Conservation (phyloP, 1,140 invertebrate genomes). For the Harpegnathos saltator region DNA sequence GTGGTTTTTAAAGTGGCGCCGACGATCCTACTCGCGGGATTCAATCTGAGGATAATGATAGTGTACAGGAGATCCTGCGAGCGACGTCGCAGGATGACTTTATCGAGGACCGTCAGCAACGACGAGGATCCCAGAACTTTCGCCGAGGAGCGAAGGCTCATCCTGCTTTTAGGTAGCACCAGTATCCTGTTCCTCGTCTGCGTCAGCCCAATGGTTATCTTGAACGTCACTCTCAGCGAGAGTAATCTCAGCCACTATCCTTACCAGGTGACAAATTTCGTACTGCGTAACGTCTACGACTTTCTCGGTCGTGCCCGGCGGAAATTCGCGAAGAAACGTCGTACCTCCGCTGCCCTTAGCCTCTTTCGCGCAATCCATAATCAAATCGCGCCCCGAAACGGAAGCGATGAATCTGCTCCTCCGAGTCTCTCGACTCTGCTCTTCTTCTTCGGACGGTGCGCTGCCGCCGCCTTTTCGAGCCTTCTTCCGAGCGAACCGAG, state of each 20-base stretch:
- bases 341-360: too few species aligned
- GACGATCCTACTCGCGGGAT: constrained; percentile 88
- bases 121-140: constrained; percentile 89
- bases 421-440: neutral
- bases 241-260: constrained; percentile 88
- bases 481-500: constrained; percentile 22
- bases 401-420: neutral
- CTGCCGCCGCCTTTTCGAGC: too few species aligned
- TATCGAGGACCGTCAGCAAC: constrained; percentile 86
- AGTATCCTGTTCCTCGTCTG: constrained; percentile 91
- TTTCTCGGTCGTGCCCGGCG: neutral
- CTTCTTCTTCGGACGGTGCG: too few species aligned
- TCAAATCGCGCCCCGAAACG: too few species aligned
- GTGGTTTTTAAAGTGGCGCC: constrained; percentile 90
- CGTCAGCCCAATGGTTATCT: constrained; percentile 91
- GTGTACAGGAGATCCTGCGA: constrained; percentile 89
- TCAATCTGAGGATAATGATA: constrained; percentile 90
- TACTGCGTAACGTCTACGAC: neutral
- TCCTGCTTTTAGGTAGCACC: constrained; percentile 90
- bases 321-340: too few species aligned
- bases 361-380: too few species aligned
- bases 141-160: constrained; percentile 90
- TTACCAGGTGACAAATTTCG: constrained; percentile 86
- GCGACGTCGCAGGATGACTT: constrained; percentile 88
- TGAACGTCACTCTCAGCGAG: constrained; percentile 90